Conservation (phyloP, 2,888 invertebrate species). For the Hofmannophila pseudospretella region DNA sequence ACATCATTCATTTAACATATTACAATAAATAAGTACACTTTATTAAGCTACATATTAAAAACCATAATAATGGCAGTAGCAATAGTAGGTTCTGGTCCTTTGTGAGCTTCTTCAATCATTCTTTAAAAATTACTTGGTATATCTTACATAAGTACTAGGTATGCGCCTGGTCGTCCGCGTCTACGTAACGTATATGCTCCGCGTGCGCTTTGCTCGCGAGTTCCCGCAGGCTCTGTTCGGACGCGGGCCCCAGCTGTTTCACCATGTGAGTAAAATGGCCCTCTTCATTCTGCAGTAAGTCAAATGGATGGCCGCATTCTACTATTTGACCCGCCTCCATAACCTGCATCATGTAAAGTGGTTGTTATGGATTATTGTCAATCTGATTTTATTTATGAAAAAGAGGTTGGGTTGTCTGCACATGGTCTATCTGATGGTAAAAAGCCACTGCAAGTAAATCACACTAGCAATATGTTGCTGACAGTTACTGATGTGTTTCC, state of each 20-base stretch:
- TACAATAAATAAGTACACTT: background rate
- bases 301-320: slow-evolving; percentile 86
- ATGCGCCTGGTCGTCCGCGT: slow-evolving; percentile 48
- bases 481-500: too few relatives aligned
- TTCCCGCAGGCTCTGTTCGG: slow-evolving; percentile 63
- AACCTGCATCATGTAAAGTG: slow-evolving; percentile 39
- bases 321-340: slow-evolving; percentile 80
- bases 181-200: slow-evolving; percentile 62
- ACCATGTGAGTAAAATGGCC: slow-evolving; percentile 80
- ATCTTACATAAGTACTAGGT: slow-evolving; percentile 12
- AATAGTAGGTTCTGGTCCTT: too few relatives aligned
- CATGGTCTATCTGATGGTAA: too few relatives aligned
- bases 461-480: too few relatives aligned
- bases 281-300: slow-evolving; percentile 73
- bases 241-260: slow-evolving; percentile 77
- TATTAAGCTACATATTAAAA: background rate
- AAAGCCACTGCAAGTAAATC: too few relatives aligned
- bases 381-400: too few relatives aligned
- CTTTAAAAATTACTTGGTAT: background rate
- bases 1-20: background rate
- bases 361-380: too few relatives aligned
- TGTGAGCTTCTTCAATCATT: background rate
- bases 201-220: slow-evolving; percentile 52
- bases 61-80: background rate
- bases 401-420: background rate